These are phyloP conservation scores for Catostomus latipinnis DNA, from an alignment of 2,797 vertebrate genomes.

Conservation along the genomic window DNA sequence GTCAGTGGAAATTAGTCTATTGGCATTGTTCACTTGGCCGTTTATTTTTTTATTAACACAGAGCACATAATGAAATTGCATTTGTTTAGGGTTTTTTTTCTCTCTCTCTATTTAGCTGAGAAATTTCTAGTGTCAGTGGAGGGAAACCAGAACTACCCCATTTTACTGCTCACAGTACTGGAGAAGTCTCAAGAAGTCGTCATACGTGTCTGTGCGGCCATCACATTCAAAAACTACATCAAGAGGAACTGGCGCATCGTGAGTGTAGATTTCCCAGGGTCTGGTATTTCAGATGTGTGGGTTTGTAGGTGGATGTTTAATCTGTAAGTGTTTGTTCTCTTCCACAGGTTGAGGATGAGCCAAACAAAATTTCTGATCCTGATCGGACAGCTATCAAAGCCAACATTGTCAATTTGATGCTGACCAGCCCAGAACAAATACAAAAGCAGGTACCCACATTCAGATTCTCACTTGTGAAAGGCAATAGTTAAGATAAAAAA, in stretches of 20 bases:
- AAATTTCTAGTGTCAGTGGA: slow-evolving; percentile 98
- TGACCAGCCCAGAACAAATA: slow-evolving; percentile 98
- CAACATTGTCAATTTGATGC: slow-evolving; percentile 97
- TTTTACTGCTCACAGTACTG: slow-evolving; percentile 90
- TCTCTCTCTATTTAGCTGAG: slow-evolving; percentile 80
- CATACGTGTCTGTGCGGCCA: slow-evolving; percentile 95
- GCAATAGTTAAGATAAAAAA: not conserved
- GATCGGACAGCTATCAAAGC: slow-evolving; percentile 95
- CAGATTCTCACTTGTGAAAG: too few relatives aligned
- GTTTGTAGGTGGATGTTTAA: not conserved
- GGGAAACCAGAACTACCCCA: slow-evolving; percentile 92
- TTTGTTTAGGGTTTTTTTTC: too few relatives aligned
- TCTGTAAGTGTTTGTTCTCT: slow-evolving; percentile 15
- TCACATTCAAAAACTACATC: slow-evolving; percentile 98
- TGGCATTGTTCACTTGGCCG: too few relatives aligned
- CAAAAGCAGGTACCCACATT: slow-evolving; percentile 91
- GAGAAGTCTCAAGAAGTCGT: slow-evolving; percentile 97
- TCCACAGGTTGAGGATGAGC: slow-evolving; percentile 90
- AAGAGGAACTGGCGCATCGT: slow-evolving; percentile 99
- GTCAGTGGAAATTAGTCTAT: too few relatives aligned
- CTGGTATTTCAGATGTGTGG: too few relatives aligned
- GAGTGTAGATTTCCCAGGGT: slow-evolving; percentile 68
- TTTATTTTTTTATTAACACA: too few relatives aligned
- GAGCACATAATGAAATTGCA: too few relatives aligned
- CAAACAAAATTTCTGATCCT: slow-evolving; percentile 93